Base-by-base conservation (phyloP, 2,797 vertebrate species). In the Neolamprologus multifasciatus region DNA sequence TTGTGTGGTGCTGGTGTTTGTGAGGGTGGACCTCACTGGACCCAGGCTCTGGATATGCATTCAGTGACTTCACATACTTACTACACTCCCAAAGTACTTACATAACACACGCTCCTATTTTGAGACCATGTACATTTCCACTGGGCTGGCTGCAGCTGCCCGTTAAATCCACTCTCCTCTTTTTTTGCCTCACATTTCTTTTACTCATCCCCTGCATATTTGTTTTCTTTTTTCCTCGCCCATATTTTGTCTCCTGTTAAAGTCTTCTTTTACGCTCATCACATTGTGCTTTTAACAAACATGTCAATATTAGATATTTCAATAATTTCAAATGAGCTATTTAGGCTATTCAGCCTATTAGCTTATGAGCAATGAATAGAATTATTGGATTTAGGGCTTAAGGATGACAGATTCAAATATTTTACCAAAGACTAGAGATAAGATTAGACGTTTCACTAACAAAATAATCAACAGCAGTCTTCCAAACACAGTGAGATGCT, bases 121-220 rank as follows among this genome's bases (percentile, higher is more conserved):
- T 96, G 94, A 93, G 95, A 93, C 57, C 92, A 91, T 88, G 94
- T 94, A 95, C 93, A 94, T 95, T 96, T 96, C 95, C 96, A 94
- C 88, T 88, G 93, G 90, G 84, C 81, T 88, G 87, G 88, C 88
- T 67, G 29, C 82, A 86, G 89, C 89, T 62, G 29, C 82, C 84
- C 86, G 92, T 94, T 93, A 90, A 90, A 82, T 77, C 80, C 71
- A 80, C 84, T 78, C 85, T 54, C 74, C 21, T 77, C 80, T 17
- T 52, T 9, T 33, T 52, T 84, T 76, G n/a, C 74, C 59, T 79
- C 33, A 69, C 64, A 80, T 85, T 82, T 84, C 71, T 31, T 45
- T 76, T 76, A 77, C 85, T 77, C 33, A 52, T 40, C 38, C 51
- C 9, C 9, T 50, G 31, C 45, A 29, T 48, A 21, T 43, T 21